Evolutionary conservation across 2,113 vertebrate genomes (phyloP).

Genomic region (Gorsachius goisagi): DNA sequence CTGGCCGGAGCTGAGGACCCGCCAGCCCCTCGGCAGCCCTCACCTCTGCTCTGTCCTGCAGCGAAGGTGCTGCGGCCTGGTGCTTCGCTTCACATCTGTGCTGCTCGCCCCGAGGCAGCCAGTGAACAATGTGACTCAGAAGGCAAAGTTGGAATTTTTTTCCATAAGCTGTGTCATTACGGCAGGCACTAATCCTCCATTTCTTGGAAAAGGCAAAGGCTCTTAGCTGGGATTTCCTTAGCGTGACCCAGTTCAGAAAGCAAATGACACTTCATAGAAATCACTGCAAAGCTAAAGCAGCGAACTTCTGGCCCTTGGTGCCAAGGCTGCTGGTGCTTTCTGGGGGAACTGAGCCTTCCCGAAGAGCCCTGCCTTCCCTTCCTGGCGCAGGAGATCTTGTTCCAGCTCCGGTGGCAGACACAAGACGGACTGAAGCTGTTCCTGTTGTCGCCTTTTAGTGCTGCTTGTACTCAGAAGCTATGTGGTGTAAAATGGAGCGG

Average conservation of each 20-base stretch:
- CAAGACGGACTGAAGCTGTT: not conserved
- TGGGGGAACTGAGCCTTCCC: not conserved
- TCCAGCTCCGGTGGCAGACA: not conserved
- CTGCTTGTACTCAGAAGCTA: not conserved
- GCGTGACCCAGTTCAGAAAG: not conserved
- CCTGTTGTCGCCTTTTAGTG: not conserved
- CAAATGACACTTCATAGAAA: not conserved
- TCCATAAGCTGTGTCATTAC: not conserved
- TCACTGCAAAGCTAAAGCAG: not conserved
- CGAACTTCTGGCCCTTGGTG: not conserved
- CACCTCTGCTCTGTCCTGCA: rapidly evolving
- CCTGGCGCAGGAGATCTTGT: not conserved
- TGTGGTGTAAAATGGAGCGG: not conserved
- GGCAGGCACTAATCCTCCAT: not conserved
- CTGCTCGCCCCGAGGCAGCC: not conserved
- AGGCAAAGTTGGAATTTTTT: rapidly evolving
- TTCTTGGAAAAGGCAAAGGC: conserved; percentile 19
- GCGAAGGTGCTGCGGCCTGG: not conserved
- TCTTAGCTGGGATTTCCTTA: not conserved
- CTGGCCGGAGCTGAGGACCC: not conserved
- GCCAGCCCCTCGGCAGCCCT: not conserved
- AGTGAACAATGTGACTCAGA: not conserved
- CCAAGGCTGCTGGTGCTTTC: not conserved
- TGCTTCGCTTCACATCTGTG: not conserved
- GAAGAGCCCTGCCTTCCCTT: not conserved